Percentiles rank a stretch among this genome's conserved stretches.
Evolutionary conservation across 2,113 vertebrate genomes (phyloP).

Genomic region (Xyliphius kryptos): DNA sequence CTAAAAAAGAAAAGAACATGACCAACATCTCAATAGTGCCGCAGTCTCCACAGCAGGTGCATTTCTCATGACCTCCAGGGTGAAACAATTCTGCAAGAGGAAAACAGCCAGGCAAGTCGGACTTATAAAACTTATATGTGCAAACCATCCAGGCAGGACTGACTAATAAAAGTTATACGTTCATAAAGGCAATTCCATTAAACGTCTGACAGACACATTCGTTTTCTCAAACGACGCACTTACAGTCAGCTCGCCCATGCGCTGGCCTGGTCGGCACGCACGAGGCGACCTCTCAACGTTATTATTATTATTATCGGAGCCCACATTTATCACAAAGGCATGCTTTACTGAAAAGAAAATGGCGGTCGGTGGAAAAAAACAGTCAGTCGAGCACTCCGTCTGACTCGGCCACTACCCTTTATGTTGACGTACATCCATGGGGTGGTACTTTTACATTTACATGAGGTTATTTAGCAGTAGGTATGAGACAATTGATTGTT

Average conservation of each 20-base stretch:
- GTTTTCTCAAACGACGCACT: conserved; percentile 28
- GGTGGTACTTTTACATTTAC: too few species aligned
- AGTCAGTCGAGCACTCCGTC: too few species aligned
- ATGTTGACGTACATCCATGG: too few species aligned
- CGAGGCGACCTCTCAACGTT: background rate
- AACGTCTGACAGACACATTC: conserved; percentile 41
- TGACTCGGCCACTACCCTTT: too few species aligned
- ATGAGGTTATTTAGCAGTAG: too few species aligned
- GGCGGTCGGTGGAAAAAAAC: background rate
- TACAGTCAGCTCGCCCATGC: conserved; percentile 34
- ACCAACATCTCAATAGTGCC: conserved; percentile 19
- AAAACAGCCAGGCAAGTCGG: conserved; percentile 29
- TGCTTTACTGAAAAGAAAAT: background rate
- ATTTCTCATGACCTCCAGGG: conserved; percentile 41
- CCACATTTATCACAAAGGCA: too few species aligned
- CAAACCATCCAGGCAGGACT: conserved; percentile 26
- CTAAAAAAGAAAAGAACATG: conserved; percentile 9
- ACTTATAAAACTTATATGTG: conserved; percentile 44
- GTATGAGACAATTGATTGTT: too few species aligned
- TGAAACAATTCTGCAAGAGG: conserved; percentile 35
- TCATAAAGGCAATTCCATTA: conserved; percentile 40
- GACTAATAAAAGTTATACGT: conserved; percentile 41
- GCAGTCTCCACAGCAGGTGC: conserved; percentile 36
- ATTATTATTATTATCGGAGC: too few species aligned
- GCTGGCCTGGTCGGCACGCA: background rate